These are phyloP conservation scores for Onychostruthus taczanowskii DNA, from an alignment of 2,113 vertebrate species.

Conservation along the genomic window DNA sequence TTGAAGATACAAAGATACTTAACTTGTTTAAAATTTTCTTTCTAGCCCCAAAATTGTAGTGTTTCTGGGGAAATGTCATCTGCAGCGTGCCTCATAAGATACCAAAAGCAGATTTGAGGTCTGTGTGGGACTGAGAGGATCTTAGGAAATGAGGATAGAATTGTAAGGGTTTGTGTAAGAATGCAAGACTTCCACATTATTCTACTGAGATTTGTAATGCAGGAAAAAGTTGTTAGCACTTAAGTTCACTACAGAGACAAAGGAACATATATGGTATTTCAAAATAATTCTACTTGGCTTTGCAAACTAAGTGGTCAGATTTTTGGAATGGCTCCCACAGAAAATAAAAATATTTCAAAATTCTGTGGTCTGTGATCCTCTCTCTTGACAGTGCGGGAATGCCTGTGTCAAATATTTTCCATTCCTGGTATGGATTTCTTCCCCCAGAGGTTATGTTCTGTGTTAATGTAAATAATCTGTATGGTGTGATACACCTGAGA, in stretches of 20 bases:
- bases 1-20: not conserved
- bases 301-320: not conserved
- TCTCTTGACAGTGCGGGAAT: not conserved
- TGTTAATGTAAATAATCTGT: not conserved
- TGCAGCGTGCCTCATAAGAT: not conserved
- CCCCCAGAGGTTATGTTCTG: not conserved
- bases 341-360: constrained; percentile 4
- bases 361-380: not conserved
- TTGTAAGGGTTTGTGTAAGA: not conserved
- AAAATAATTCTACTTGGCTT: not conserved
- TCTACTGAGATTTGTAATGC: not conserved
- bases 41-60: not conserved
- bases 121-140: not conserved
- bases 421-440: not conserved
- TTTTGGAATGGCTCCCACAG: not conserved
- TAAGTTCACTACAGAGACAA: not conserved
- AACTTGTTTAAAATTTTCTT: not conserved
- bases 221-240: not conserved
- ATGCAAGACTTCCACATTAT: not conserved
- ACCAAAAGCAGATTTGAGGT: not conserved
- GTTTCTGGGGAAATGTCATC: not conserved
- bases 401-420: not conserved
- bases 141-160: not conserved
- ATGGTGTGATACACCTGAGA: not conserved
- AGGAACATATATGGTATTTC: not conserved